Evolutionary conservation across 1,140 invertebrate genomes (phyloP).

Genomic region (Epicauta chinensis): DNA sequence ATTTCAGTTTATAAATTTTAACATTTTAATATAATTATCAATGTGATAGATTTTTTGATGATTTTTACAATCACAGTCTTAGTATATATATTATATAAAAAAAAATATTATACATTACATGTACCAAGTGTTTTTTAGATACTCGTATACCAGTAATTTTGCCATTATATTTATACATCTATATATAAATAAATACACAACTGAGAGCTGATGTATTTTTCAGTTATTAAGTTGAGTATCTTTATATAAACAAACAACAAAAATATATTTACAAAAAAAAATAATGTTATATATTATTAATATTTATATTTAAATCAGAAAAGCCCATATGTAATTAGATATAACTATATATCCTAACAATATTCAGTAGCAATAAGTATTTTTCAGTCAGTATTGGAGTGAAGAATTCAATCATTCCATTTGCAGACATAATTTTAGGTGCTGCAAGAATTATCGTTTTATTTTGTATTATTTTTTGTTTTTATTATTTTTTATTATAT

Average conservation of each 20-base stretch:
- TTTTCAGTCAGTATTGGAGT: slow-evolving; percentile 41
- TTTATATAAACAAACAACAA: not conserved
- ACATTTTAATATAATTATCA: slow-evolving; percentile 40
- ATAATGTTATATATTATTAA: not conserved
- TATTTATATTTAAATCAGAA: slow-evolving; percentile 7
- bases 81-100: slow-evolving; percentile 27
- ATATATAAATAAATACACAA: slow-evolving; percentile 17
- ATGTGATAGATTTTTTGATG: slow-evolving; percentile 46
- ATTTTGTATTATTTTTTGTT: slow-evolving; percentile 18
- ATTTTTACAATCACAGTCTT: slow-evolving; percentile 45
- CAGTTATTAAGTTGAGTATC: slow-evolving; percentile 8
- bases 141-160: slow-evolving; percentile 44
- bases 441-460: slow-evolving; percentile 15
- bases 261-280: slow-evolving; percentile 13
- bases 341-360: slow-evolving; percentile 20
- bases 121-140: slow-evolving; percentile 43
- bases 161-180: slow-evolving; percentile 32
- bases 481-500: slow-evolving; percentile 1
- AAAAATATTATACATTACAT: slow-evolving; percentile 8
- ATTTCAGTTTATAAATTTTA: slow-evolving; percentile 21
- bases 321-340: too few relatives aligned
- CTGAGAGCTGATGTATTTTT: slow-evolving; percentile 6
- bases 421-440: slow-evolving; percentile 17
- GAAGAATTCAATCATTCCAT: slow-evolving; percentile 36
- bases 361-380: slow-evolving; percentile 41